These are phyloP conservation scores for Colostygia pectinataria DNA, from an alignment of 2,888 invertebrate genomes.

Conservation along the genomic window DNA sequence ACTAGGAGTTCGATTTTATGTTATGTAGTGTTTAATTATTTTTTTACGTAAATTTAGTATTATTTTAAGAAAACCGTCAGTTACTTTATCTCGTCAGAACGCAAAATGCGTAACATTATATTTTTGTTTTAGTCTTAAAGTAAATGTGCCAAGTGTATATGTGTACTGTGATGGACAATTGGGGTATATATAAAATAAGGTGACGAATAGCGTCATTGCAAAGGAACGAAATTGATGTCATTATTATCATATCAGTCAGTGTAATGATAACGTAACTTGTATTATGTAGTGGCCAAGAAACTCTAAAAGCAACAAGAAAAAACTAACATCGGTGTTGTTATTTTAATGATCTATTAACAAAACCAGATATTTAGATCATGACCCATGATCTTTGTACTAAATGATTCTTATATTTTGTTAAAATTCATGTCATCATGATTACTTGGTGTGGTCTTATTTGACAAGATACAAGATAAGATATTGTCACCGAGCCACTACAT, in stretches of 20 bases:
- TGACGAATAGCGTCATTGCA: conserved; percentile 41
- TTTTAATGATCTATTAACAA: no score
- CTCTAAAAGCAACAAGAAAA: no score
- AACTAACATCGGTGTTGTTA: no score
- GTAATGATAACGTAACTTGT: conserved; percentile 11
- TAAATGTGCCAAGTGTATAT: conserved; percentile 33
- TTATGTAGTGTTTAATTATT: conserved; percentile 74
- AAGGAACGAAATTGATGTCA: conserved; percentile 56
- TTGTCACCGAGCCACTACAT: conserved; percentile 9
- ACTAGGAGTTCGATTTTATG: conserved; percentile 74
- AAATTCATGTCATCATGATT: no score
- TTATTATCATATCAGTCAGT: conserved; percentile 50
- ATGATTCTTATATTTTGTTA: no score
- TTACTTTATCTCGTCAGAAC: conserved; percentile 55
- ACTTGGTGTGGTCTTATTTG: no score
- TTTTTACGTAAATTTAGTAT: conserved; percentile 68
- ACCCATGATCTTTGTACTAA: no score
- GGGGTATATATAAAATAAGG: no score
- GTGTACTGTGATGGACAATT: conserved; percentile 46
- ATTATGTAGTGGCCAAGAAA: conserved; percentile 12
- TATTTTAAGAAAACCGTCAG: conserved; percentile 61
- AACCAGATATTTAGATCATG: no score
- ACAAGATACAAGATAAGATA: no score
- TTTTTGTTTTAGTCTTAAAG: conserved; percentile 49
- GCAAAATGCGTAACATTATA: conserved; percentile 45